Evolutionary conservation across 2,797 vertebrate genomes (phyloP).

Genomic region (Echiichthys vipera): DNA sequence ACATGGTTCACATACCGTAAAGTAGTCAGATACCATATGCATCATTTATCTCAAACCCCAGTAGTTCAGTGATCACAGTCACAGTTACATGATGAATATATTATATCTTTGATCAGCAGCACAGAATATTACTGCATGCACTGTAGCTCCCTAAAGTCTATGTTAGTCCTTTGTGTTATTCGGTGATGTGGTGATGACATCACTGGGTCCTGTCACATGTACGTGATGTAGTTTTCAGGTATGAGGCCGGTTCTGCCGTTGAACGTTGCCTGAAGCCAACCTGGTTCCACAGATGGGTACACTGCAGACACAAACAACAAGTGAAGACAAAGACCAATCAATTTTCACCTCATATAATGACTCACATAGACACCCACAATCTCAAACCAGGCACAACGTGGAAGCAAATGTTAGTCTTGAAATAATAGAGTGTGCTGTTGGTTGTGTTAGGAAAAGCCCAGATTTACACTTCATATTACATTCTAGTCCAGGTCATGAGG

Average conservation of each 20-base stretch:
- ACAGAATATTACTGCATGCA: slow-evolving; percentile 48
- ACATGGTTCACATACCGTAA: slow-evolving; percentile 26
- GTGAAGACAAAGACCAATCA: background rate
- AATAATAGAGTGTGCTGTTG: background rate
- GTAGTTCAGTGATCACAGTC: slow-evolving; percentile 61
- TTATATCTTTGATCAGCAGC: slow-evolving; percentile 60
- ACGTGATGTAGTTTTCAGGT: slow-evolving; percentile 97
- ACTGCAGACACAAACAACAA: slow-evolving; percentile 82
- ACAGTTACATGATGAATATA: slow-evolving; percentile 67
- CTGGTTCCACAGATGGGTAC: slow-evolving; percentile 95
- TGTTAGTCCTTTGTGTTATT: slow-evolving; percentile 15
- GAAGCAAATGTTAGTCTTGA: background rate
- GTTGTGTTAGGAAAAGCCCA: background rate
- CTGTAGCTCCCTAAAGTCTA: slow-evolving; percentile 36
- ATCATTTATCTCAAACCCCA: slow-evolving; percentile 41
- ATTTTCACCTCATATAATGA: background rate
- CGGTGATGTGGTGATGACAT: slow-evolving; percentile 32
- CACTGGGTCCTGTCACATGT: slow-evolving; percentile 82
- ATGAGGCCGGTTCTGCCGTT: slow-evolving; percentile 96
- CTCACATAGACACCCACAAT: background rate
- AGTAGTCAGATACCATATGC: slow-evolving; percentile 47
- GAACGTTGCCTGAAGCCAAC: slow-evolving; percentile 97
- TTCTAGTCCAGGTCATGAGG: background rate
- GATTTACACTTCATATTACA: background rate
- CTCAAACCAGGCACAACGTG: background rate